Conservation (phyloP, 2,113 vertebrate species). For the Ciconia stormi region DNA sequence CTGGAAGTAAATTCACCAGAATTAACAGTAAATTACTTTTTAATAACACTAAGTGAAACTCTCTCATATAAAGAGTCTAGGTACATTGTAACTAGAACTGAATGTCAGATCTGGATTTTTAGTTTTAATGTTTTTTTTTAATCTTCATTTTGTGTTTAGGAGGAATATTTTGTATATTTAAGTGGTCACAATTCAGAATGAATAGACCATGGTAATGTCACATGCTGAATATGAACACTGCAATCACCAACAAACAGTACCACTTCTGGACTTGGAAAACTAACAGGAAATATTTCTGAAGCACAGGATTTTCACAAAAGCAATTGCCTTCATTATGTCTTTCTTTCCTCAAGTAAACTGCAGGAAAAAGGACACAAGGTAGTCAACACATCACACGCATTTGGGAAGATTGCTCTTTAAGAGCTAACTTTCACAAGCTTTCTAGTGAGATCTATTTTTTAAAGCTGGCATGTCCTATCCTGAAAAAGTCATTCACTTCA, state of each 20-base stretch:
- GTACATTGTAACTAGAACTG: not conserved
- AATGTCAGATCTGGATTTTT: not conserved
- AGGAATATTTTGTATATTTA: not conserved
- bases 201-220: not conserved
- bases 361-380: not conserved
- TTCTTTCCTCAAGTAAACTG: not conserved
- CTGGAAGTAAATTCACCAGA: not conserved
- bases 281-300: not conserved
- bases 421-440: not conserved
- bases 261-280: not conserved
- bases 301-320: not conserved
- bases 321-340: not conserved
- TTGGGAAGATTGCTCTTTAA: not conserved
- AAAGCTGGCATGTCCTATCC: not conserved
- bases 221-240: not conserved
- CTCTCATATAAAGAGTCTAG: not conserved
- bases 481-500: not conserved
- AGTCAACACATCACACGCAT: not conserved
- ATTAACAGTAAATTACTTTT: not conserved
- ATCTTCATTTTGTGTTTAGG: not conserved
- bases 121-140: not conserved
- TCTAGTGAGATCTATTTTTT: not conserved
- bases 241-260: not conserved
- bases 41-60: not conserved
- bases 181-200: not conserved